phyloP scores from a whole-genome alignment of 37 sponge, comb jelly and placozoan species.

The Halichondria panicea region DNA sequence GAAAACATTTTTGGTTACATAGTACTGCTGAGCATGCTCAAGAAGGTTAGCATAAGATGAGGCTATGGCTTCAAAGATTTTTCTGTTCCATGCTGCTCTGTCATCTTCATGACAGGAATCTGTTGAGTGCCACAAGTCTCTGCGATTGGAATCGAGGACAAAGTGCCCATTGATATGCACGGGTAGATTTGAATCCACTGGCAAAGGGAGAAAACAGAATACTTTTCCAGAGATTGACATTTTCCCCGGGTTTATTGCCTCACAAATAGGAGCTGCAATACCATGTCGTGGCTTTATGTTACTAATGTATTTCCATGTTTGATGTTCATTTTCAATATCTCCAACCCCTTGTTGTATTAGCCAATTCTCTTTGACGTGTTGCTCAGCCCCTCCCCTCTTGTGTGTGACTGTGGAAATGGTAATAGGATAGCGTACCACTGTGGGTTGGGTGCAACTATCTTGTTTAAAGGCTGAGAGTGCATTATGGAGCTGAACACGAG shows the following conservation, averaged over 20 bases:
- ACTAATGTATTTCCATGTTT: constrained; percentile 26
- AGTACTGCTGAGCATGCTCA: neutral
- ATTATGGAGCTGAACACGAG: too few relatives aligned
- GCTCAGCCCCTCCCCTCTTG: neutral
- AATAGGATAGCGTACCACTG: constrained; percentile 8
- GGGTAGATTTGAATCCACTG: constrained; percentile 28
- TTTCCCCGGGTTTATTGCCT: neutral
- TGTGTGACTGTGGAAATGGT: neutral
- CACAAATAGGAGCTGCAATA: constrained; percentile 34
- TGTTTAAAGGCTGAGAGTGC: constrained; percentile 9
- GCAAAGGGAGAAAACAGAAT: constrained; percentile 60
- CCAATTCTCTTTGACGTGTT: constrained; percentile 33
- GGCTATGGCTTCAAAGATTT: constrained; percentile 47
- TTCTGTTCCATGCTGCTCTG: constrained; percentile 49
- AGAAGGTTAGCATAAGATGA: constrained; percentile 65
- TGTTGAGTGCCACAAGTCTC: constrained; percentile 30
- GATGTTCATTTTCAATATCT: constrained; percentile 13
- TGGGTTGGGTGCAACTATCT: too few relatives aligned
- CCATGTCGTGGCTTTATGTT: constrained; percentile 60
- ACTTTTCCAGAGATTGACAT: constrained; percentile 9
- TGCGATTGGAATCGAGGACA: constrained; percentile 14
- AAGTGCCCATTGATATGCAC: constrained; percentile 62
- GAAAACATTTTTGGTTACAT: neutral
- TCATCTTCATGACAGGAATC: constrained; percentile 11
- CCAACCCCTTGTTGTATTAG: constrained; percentile 68